Evolutionary conservation across 2,888 invertebrate species (phyloP), one percentile per base, ranked within the genome.

Genomic region (Candidula unifasciata): DNA sequence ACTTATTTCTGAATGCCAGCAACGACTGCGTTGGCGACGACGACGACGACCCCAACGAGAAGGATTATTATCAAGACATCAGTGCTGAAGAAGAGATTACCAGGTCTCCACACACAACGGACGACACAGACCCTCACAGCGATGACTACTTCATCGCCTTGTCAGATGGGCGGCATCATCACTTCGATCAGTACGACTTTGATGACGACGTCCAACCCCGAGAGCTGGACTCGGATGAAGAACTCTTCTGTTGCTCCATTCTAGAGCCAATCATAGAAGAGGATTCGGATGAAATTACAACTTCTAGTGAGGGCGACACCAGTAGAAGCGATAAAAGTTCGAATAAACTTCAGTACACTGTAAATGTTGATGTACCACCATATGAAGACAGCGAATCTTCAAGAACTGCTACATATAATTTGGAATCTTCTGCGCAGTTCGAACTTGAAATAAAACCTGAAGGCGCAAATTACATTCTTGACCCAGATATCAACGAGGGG

Each of bases 231-330:
- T 89, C 89, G 13, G 90, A 91, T 78, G 89, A 90, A 57, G 89
- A 91, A 44, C 87, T 89, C 64, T 91, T 87, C 71, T 85, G 85
- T 64, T 85, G 86, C 10, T 83, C 84, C 18, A 74, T 87, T 66
- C 82, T 92, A 52, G 92, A 91, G 80, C 90, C 92, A 0, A 92
- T 92, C 10, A 88, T 91, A 80, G 92, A 92, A 79, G 92, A 91
- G 71, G 89, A 88, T 84, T 88, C 89, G 10, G 89, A 89, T 71
- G 90, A 90, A 79, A 84, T 89, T 21, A 78, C 82, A 16, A 84
- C 85, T 30, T 80, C 86, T 35, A 87, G 87, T 68, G 87, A 87
- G 76, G 83, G 84, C 13, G 84, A 83, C 35, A 80, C 66, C 60
- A 80, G 69, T 57, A 88, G 88, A 64, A 76, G 82, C 21, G 68